Evolutionary conservation across 2,797 vertebrate species (phyloP).

Genomic region (Micrastur ruficollis): DNA sequence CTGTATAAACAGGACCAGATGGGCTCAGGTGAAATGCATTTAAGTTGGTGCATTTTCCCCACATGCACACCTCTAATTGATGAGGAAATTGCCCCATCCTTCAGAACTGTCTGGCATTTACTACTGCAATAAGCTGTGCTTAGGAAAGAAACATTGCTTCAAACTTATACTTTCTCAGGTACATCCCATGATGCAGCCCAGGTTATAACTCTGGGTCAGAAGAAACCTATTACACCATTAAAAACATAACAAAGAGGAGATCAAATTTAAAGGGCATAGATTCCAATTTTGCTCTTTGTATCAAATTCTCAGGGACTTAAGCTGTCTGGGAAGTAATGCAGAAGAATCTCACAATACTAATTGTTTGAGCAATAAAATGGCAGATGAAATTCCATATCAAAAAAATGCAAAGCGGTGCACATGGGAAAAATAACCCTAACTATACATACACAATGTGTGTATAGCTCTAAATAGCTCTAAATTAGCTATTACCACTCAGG

Average conservation of each 20-base stretch:
- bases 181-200: not conserved
- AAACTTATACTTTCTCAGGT: not conserved
- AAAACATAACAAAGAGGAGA: not conserved
- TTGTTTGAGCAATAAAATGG: not conserved
- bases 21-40: not conserved
- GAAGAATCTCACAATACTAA: not conserved
- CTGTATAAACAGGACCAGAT: not conserved
- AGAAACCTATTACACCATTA: not conserved
- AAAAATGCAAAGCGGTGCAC: not conserved
- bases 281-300: not conserved
- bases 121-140: not conserved
- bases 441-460: not conserved
- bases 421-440: constrained; percentile 15
- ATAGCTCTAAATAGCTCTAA: not conserved
- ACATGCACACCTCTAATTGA: not conserved
- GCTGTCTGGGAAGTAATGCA: not conserved
- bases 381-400: not conserved
- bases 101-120: constrained; percentile 27
- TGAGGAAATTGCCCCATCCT: constrained; percentile 12
- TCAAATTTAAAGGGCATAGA: not conserved
- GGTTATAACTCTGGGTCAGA: not conserved
- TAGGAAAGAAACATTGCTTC: not conserved
- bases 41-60: not conserved
- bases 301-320: not conserved
- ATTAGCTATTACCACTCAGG: not conserved